Percentiles rank a stretch among this genome's conserved stretches.
Conservation (phyloP, 2,113 vertebrate genomes). For the Sula dactylatra region DNA sequence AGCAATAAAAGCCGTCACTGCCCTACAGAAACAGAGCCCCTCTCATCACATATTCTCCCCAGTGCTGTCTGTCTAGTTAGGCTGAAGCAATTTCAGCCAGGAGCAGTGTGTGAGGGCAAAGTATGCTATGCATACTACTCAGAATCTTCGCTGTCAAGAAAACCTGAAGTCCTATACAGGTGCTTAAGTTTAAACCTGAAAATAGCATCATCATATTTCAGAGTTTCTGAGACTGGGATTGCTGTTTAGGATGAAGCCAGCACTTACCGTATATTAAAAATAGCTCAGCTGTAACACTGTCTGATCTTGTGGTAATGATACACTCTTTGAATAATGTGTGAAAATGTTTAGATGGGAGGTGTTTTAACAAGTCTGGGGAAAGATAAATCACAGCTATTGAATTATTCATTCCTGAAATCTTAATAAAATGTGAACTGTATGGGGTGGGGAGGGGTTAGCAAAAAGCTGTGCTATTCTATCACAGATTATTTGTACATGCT, state of each 20-base stretch:
- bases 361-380: not conserved
- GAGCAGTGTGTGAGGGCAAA: not conserved
- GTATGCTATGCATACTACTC: not conserved
- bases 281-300: not conserved
- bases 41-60: not conserved
- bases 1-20: not conserved
- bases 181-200: not conserved
- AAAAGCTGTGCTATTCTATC: not conserved
- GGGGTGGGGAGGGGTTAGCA: not conserved
- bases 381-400: not conserved
- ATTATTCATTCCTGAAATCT: not conserved
- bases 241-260: not conserved
- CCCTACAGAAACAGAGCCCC: not conserved
- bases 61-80: not conserved
- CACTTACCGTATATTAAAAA: not conserved
- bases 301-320: not conserved
- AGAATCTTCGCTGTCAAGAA: not conserved
- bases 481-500: not conserved
- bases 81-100: not conserved
- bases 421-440: not conserved
- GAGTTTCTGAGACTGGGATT: not conserved
- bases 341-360: not conserved
- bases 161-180: not conserved
- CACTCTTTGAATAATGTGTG: not conserved
- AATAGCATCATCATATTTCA: not conserved